Conservation (phyloP, 2,797 vertebrate species). For the Ibycter americanus region DNA sequence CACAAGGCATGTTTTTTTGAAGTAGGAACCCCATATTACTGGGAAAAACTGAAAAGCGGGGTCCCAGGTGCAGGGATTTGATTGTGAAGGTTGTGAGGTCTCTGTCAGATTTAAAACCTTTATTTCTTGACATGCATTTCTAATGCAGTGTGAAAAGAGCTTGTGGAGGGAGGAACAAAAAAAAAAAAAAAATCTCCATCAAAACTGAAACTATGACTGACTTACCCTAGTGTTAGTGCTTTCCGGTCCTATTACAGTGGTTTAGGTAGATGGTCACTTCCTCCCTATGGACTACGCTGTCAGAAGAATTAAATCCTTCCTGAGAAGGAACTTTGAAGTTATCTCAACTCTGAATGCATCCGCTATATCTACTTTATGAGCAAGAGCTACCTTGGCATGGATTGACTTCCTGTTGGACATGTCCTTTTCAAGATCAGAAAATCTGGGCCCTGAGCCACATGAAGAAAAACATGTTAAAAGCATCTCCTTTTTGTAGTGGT, state of each 20-base stretch:
- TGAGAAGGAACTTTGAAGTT: constrained; percentile 35
- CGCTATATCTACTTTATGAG: background rate
- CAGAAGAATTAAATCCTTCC: constrained; percentile 36
- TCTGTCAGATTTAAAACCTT: background rate
- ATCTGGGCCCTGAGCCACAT: constrained; percentile 21
- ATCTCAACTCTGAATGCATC: constrained; percentile 16
- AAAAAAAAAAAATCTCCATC: background rate
- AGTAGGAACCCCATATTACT: background rate
- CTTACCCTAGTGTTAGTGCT: background rate
- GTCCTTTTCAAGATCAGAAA: constrained; percentile 11
- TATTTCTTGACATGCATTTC: background rate
- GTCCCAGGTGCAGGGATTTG: background rate
- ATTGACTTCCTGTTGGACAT: background rate
- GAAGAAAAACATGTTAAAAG: background rate
- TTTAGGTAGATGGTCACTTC: constrained; percentile 21
- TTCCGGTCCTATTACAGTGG: background rate
- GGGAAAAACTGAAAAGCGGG: background rate
- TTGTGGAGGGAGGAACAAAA: background rate
- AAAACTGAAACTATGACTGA: background rate
- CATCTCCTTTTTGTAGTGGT: background rate
- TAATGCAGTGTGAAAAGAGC: background rate
- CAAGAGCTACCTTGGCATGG: constrained; percentile 10
- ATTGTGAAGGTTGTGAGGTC: background rate
- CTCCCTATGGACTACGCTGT: background rate
- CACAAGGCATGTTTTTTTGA: background rate